phyloP scores from a whole-genome alignment of 2,888 invertebrate genomes.

The Leptogaster cylindrica region DNA sequence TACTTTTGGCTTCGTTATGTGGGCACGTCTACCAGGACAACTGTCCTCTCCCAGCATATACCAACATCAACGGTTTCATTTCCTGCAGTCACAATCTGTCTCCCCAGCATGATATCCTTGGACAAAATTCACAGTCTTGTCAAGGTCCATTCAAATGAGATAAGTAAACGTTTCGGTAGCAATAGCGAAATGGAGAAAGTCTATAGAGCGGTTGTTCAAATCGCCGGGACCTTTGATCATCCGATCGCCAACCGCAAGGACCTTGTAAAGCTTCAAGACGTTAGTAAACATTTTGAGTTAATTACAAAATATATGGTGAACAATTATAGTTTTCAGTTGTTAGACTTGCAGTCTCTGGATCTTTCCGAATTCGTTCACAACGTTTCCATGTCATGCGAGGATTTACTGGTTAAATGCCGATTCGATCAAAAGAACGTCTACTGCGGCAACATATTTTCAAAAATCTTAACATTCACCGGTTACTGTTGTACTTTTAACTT shows the following conservation, averaged over 20 bases:
- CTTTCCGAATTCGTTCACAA: constrained; percentile 1
- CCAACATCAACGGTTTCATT: background rate
- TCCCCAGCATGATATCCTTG: no score
- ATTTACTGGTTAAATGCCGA: background rate
- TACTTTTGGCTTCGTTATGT: constrained; percentile 34
- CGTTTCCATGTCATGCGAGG: constrained; percentile 3
- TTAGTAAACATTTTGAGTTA: constrained; percentile 17
- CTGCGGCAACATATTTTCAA: constrained; percentile 20
- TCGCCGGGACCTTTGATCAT: constrained; percentile 29
- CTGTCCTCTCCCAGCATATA: constrained; percentile 20
- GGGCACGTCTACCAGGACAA: constrained; percentile 18
- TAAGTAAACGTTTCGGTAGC: background rate
- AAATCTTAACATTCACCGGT: constrained; percentile 29
- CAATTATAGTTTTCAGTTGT: background rate
- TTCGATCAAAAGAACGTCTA: background rate
- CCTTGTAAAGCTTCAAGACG: constrained; percentile 38
- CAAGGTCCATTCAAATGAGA: background rate
- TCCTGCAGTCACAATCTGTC: constrained; percentile 32
- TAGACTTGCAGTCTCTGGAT: background rate
- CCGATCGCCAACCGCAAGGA: constrained; percentile 33
- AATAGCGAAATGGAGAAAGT: background rate
- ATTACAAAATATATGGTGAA: no score
- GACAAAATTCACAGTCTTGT: background rate
- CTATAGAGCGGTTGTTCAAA: constrained; percentile 36
- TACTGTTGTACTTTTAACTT: constrained; percentile 43